Conservation (phyloP, 1,140 invertebrate genomes). For the Amyelois transitella region DNA sequence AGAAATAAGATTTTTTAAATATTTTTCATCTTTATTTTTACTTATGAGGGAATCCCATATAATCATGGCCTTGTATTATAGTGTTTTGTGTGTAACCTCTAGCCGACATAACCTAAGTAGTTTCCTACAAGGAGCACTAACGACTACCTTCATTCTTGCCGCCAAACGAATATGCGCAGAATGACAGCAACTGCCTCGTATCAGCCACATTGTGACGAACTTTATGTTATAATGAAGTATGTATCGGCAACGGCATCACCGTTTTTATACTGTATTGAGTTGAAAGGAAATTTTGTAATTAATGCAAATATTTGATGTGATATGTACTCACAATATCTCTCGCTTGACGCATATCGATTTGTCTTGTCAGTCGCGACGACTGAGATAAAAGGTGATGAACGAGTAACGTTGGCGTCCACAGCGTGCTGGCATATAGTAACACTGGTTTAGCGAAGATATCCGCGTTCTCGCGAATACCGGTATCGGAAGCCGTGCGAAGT, state of each 20-base stretch:
- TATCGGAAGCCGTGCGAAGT: conserved; percentile 47
- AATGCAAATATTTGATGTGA: conserved; percentile 43
- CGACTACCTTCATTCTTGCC: background rate
- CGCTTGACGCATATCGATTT: conserved; percentile 71
- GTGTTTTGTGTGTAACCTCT: too few relatives aligned
- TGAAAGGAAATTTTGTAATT: conserved; percentile 25
- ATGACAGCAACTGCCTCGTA: background rate
- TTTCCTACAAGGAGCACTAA: too few relatives aligned
- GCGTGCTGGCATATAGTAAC: conserved; percentile 58
- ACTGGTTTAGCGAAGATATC: conserved; percentile 42
- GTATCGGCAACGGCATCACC: background rate
- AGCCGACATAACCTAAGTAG: too few relatives aligned
- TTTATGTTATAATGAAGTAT: background rate
- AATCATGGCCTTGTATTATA: too few relatives aligned
- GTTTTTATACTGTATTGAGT: background rate
- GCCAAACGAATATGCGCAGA: background rate
- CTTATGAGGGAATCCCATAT: too few relatives aligned
- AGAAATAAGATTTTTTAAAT: too few relatives aligned
- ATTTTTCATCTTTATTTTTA: too few relatives aligned
- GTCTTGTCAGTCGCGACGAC: conserved; percentile 62
- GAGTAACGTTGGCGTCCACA: conserved; percentile 68
- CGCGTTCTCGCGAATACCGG: conserved; percentile 52
- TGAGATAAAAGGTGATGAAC: conserved; percentile 68
- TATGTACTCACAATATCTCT: conserved; percentile 61
- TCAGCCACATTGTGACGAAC: too few relatives aligned